Evolutionary conservation across 2,888 invertebrate genomes (phyloP), one percentile per base, ranked within the genome.

Genomic region (Gerris lacustris): DNA sequence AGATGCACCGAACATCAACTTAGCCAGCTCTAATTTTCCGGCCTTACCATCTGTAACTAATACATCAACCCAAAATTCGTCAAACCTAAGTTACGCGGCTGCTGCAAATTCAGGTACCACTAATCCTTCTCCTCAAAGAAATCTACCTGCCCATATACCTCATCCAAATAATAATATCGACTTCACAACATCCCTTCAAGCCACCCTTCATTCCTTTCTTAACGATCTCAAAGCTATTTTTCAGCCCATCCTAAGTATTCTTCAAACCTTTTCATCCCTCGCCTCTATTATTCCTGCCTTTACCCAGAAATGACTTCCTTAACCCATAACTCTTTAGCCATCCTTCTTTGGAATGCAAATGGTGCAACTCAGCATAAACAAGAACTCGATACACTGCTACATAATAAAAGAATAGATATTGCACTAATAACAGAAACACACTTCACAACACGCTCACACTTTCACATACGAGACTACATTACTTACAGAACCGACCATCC

Each of bases 401-500:
- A 67, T 69, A 31, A 62, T 44, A 44, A 63, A 63, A 62, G 74
- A n/a, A 72, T 71, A 6, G 69, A 72, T 55, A 63, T 72, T 17
- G 43, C 66, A 9, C 66, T 73, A 11, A 72, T 75, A 6, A 74
- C 75, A 5, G 76, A 76, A 72, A 76, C 75, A 6, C 75, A 75
- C 63, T 75, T 76, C 18, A 74, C 75, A 11, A 18, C 44, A 0
- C 75, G 72, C 70, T 74, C 69, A 31, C 70, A 69, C 63, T 67
- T 75, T 18, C 70, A 70, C 44, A 71, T 76, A 17, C 71, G 70
- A 6, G 44, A 70, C 74, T 72, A 77, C 75, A 67, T 71, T 76
- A 72, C 79, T 77, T 72, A 79, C 78, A 64, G 79, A 77, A 76
- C 74, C 5, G 75, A 70, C 66, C 75, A 76, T 66, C 75, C 76